These are phyloP conservation scores for Emydoidea blandingii DNA, from an alignment of 2,797 vertebrate species.

Conservation along the genomic window DNA sequence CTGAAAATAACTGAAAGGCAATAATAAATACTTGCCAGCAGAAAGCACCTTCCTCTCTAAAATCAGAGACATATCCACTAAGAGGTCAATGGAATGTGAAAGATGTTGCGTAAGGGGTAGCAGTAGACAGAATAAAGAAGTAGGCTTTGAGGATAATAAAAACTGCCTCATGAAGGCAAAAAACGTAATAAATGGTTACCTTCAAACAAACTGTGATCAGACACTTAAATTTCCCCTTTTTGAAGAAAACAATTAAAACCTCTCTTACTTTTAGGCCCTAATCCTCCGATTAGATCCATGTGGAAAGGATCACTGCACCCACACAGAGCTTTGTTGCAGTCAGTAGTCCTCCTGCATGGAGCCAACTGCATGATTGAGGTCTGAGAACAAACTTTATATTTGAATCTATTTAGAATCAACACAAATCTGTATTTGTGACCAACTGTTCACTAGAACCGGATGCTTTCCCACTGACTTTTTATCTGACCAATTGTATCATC, in stretches of 20 bases:
- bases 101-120: neutral
- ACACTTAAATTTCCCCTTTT: neutral
- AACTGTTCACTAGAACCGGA: constrained; percentile 34
- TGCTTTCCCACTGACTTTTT: constrained; percentile 39
- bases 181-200: neutral
- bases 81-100: neutral
- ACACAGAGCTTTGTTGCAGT: neutral
- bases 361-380: constrained; percentile 43
- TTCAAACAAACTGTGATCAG: constrained; percentile 18
- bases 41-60: neutral
- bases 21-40: neutral
- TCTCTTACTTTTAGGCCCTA: neutral
- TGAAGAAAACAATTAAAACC: neutral
- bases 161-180: neutral
- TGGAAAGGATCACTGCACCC: neutral
- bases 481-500: constrained; percentile 10
- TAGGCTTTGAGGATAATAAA: neutral
- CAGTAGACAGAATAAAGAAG: neutral
- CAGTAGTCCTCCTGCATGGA: constrained; percentile 37
- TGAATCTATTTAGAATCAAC: constrained; percentile 55
- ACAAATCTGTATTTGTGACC: constrained; percentile 44
- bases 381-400: constrained; percentile 33
- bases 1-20: neutral
- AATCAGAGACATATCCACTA: neutral
- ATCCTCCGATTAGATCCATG: constrained; percentile 9